These are phyloP conservation scores for Ischnus inquisitorius DNA, from an alignment of 2,888 invertebrate genomes.

Conservation along the genomic window DNA sequence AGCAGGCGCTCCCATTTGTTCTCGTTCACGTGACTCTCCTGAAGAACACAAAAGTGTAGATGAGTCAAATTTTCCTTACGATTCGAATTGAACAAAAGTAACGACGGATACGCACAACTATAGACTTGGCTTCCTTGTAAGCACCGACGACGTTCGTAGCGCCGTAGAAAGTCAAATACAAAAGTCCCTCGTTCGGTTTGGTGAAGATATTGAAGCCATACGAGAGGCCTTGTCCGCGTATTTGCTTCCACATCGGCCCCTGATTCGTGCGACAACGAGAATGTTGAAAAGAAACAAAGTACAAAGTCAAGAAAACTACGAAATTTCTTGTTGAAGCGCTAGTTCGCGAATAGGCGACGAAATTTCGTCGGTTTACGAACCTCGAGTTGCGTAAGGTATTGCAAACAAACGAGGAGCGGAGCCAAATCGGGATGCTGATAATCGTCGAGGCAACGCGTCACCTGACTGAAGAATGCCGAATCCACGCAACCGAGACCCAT, in stretches of 20 bases:
- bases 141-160: conserved; percentile 93
- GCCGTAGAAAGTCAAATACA: conserved; percentile 91
- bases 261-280: conserved; percentile 79
- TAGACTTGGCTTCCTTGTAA: conserved; percentile 91
- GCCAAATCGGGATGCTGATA: conserved; percentile 89
- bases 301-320: neutral
- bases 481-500: conserved; percentile 94
- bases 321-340: conserved; percentile 32
- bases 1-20: conserved; percentile 91
- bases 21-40: conserved; percentile 89
- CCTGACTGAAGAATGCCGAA: conserved; percentile 91
- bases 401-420: conserved; percentile 91
- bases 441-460: conserved; percentile 89
- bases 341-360: neutral
- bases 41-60: conserved; percentile 56
- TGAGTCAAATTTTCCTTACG: no score
- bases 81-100: conserved; percentile 35
- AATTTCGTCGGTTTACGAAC: conserved; percentile 84
- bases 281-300: conserved; percentile 14
- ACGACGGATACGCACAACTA: conserved; percentile 87
- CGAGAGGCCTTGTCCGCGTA: conserved; percentile 94
- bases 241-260: conserved; percentile 96
- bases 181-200: conserved; percentile 89
- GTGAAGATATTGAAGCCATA: conserved; percentile 91
- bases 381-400: conserved; percentile 95